phyloP scores from a whole-genome alignment of 2,888 invertebrate genomes.

The Lycophotia porphyrea region DNA sequence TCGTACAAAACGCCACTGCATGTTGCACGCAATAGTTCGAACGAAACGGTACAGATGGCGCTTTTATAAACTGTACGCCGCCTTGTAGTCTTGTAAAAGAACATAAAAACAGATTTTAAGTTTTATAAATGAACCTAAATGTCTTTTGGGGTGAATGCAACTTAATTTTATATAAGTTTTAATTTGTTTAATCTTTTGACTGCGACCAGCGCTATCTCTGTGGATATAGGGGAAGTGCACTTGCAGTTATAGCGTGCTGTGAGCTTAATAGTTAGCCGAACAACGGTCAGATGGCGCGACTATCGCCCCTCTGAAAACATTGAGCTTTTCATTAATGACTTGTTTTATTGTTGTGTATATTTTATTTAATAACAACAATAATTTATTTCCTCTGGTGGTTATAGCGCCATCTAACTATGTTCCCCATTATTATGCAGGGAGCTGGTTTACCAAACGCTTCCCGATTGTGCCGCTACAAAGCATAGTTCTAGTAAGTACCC shows the following conservation, averaged over 20 bases:
- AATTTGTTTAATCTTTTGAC: background rate
- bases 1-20: background rate
- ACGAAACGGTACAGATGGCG: background rate
- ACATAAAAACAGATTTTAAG: too few relatives aligned
- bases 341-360: background rate
- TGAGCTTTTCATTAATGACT: background rate
- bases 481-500: background rate
- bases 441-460: background rate
- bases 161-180: background rate
- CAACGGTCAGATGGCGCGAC: constrained; percentile 13
- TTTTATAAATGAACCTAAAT: background rate
- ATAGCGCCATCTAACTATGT: constrained; percentile 25
- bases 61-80: background rate
- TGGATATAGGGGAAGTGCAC: constrained; percentile 4
- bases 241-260: constrained; percentile 3
- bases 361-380: background rate
- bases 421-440: background rate
- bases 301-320: background rate
- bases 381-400: background rate
- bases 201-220: constrained; percentile 13
- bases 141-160: background rate
- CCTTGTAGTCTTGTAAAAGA: too few relatives aligned
- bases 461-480: background rate
- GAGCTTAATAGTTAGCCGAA: background rate
- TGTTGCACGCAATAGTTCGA: background rate